A percentile compares a stretch with the other conserved stretches of the same genome.
phyloP scores from a whole-genome alignment of 2,113 vertebrate genomes.

The Clarias magur region DNA sequence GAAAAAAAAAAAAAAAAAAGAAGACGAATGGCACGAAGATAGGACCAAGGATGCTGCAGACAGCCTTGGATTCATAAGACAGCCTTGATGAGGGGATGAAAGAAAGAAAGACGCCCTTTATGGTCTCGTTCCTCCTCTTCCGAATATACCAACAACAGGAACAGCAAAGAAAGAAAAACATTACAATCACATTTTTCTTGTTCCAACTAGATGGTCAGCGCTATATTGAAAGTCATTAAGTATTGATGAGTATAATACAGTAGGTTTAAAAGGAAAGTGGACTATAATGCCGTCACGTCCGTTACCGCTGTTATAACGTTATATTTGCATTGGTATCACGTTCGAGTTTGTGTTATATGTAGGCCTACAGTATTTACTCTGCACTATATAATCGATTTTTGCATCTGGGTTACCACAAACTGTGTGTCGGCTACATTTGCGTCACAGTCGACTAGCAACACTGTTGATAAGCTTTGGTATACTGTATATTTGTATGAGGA shows the following conservation, averaged over 20 bases:
- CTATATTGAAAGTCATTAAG: neutral
- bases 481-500: constrained; percentile 12
- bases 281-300: neutral
- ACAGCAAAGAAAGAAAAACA: neutral
- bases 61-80: neutral
- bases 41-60: neutral
- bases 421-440: constrained; percentile 10
- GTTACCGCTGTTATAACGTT: neutral
- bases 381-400: constrained; percentile 2
- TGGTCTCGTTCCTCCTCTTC: neutral
- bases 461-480: constrained; percentile 9
- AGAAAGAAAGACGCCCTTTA: neutral
- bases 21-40: neutral
- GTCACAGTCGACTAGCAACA: constrained; percentile 7
- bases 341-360: neutral
- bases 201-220: neutral
- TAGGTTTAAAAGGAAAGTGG: neutral
- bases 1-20: neutral
- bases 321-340: neutral
- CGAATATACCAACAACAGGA: neutral
- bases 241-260: neutral
- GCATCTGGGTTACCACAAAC: neutral
- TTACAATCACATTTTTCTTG: neutral
- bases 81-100: neutral
- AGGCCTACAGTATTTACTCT: neutral